Percentiles rank a stretch among this genome's conserved stretches.
phyloP scores from a whole-genome alignment of 2,113 vertebrate genomes.

The Python bivittatus region DNA sequence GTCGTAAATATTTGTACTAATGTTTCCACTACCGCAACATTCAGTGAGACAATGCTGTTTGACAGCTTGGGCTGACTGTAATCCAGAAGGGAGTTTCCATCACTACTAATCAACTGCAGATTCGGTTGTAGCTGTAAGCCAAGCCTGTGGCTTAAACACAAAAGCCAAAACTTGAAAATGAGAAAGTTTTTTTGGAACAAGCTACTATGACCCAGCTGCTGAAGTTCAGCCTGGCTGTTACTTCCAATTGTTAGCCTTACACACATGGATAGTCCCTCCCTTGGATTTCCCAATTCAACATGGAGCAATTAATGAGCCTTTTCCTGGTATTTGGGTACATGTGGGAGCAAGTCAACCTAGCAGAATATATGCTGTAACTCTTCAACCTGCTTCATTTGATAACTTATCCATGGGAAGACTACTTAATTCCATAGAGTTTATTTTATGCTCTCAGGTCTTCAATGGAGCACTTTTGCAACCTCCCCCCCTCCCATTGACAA shows the following conservation, averaged over 20 bases:
- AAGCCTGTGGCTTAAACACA: neutral
- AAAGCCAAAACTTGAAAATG: neutral
- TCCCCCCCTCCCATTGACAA: neutral
- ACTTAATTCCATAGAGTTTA: neutral
- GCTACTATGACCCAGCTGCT: neutral
- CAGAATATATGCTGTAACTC: neutral
- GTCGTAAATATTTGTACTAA: slow-evolving; percentile 6
- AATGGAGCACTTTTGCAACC: neutral
- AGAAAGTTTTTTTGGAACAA: neutral
- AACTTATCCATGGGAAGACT: neutral
- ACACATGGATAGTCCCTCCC: neutral
- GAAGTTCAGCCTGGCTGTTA: neutral
- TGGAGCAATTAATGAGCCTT: neutral
- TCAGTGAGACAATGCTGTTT: neutral
- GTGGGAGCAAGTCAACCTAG: neutral
- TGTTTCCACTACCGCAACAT: neutral
- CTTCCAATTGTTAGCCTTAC: neutral
- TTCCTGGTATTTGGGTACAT: too few species aligned
- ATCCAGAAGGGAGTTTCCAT: neutral
- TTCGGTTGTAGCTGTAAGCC: neutral
- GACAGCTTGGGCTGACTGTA: neutral
- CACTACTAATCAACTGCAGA: neutral
- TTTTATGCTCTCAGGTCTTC: too few species aligned
- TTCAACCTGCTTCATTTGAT: neutral
- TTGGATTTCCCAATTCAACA: neutral